Percentiles rank a stretch among this genome's conserved stretches.
These are phyloP conservation scores for Pterois miles DNA, from an alignment of 2,797 vertebrate species.

Conservation along the genomic window DNA sequence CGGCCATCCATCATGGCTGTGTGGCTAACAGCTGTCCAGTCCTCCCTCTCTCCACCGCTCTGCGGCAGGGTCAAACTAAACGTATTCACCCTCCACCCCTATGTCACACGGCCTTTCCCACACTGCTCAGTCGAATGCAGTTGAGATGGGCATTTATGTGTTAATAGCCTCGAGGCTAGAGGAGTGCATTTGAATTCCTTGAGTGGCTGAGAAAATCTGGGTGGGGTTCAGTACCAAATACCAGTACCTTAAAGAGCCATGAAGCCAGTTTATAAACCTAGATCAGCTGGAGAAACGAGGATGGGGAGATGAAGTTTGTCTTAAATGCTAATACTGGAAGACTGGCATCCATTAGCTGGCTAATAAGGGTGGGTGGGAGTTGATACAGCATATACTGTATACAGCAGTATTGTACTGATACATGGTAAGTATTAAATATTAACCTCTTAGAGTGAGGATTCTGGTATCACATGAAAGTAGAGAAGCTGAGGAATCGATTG, in stretches of 20 bases:
- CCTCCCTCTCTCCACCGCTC: slow-evolving; percentile 18
- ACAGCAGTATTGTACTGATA: too few species aligned
- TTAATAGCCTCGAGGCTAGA: slow-evolving; percentile 1
- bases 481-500: too few species aligned
- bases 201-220: slow-evolving; percentile 1
- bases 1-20: slow-evolving; percentile 64
- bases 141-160: too few species aligned
- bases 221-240: slow-evolving; percentile 13
- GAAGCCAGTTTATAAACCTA: neutral
- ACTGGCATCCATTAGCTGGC: neutral
- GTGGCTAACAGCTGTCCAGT: slow-evolving; percentile 70
- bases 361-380: too few species aligned
- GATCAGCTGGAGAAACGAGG: neutral
- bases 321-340: neutral
- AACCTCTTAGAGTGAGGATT: too few species aligned
- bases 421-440: too few species aligned
- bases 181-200: slow-evolving; percentile 16
- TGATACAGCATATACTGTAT: too few species aligned
- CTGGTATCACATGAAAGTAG: too few species aligned
- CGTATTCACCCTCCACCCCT: slow-evolving; percentile 34
- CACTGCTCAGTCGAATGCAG: slow-evolving; percentile 31
- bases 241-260: slow-evolving; percentile 3
- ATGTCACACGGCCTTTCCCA: slow-evolving; percentile 46
- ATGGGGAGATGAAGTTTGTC: neutral
- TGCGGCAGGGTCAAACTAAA: slow-evolving; percentile 60